phyloP scores from a whole-genome alignment of 2,113 vertebrate genomes.

The Microtus oregoni region DNA sequence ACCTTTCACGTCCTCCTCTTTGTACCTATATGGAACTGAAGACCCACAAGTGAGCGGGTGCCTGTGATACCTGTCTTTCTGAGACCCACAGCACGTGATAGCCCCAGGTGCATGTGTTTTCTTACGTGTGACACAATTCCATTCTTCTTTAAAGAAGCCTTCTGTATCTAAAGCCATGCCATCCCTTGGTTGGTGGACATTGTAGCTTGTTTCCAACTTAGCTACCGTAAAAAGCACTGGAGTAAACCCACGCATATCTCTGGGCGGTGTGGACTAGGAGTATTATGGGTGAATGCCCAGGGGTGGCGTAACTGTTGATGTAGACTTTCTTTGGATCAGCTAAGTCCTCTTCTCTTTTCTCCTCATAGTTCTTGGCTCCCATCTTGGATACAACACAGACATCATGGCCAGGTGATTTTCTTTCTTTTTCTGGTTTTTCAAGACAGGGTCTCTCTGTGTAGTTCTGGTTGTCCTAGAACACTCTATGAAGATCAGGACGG shows the following conservation, averaged over 20 bases:
- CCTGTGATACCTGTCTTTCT: background rate
- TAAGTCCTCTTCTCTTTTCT: background rate
- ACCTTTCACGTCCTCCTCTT: background rate
- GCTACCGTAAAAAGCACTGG: background rate
- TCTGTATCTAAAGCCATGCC: no score
- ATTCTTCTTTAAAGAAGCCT: background rate
- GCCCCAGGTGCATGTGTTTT: background rate
- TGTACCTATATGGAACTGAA: background rate
- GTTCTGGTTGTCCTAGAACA: background rate
- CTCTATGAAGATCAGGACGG: background rate
- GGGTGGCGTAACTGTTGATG: background rate
- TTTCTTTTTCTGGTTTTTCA: background rate
- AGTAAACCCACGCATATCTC: background rate
- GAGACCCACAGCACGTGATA: background rate
- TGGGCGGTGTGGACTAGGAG: background rate
- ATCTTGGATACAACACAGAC: background rate
- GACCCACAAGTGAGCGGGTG: background rate
- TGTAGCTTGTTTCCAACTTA: background rate
- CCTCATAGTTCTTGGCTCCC: background rate
- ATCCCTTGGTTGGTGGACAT: no score
- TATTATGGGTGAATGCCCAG: background rate
- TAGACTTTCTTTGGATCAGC: conserved; percentile 35
- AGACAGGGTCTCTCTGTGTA: background rate
- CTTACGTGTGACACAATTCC: background rate
- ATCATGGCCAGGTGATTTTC: background rate